Evolutionary conservation across 2,888 invertebrate species (phyloP).

Genomic region (Pollenia labialis): DNA sequence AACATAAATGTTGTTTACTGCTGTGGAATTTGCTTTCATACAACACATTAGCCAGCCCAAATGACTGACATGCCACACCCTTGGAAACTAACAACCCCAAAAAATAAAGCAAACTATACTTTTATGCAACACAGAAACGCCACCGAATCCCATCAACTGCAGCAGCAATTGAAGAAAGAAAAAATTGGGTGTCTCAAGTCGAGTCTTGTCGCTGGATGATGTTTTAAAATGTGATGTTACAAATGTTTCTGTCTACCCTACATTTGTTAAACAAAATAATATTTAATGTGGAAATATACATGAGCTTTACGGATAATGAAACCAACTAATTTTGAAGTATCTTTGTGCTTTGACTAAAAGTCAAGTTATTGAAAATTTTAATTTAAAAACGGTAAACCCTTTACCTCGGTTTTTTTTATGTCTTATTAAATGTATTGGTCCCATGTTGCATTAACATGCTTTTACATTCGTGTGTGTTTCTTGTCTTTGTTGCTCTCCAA

Average conservation of each 20-base stretch:
- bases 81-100: conserved; percentile 2
- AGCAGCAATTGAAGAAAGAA: conserved; percentile 22
- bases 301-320: neutral
- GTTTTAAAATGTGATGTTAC: conserved; percentile 47
- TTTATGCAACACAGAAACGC: conserved; percentile 22
- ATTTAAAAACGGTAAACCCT: too few species aligned
- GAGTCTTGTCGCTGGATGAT: conserved; percentile 34
- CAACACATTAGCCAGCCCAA: conserved; percentile 61
- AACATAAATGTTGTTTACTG: neutral
- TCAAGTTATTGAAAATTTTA: too few species aligned
- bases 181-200: conserved; percentile 52
- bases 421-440: conserved; percentile 17
- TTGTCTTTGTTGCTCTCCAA: conserved; percentile 51
- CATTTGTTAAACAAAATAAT: conserved; percentile 67
- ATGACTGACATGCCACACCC: conserved; percentile 68
- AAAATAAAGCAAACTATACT: neutral
- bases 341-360: neutral
- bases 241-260: conserved; percentile 68
- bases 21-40: conserved; percentile 60
- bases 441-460: neutral
- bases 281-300: conserved; percentile 40
- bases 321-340: conserved; percentile 35
- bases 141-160: conserved; percentile 41
- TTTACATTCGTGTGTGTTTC: neutral
- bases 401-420: neutral